Conservation (phyloP, 2,113 vertebrate genomes). For the Halichoerus grypus region DNA sequence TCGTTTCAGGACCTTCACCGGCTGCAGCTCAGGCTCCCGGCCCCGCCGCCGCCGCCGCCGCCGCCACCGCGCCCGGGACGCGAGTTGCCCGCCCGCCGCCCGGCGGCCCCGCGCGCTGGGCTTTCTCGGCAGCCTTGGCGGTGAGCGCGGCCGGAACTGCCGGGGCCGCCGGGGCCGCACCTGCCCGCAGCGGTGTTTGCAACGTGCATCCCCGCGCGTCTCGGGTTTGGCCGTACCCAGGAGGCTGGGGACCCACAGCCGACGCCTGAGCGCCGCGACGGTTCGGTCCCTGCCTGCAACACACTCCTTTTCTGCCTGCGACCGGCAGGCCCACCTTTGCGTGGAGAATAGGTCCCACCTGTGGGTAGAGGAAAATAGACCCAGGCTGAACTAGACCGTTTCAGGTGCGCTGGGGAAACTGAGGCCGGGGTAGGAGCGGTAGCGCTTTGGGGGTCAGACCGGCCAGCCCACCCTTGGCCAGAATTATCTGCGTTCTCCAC, state of each 20-base stretch:
- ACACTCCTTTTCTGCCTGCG: neutral
- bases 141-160: neutral
- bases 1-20: neutral
- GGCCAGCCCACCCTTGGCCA: neutral
- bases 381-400: neutral
- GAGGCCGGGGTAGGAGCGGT: neutral
- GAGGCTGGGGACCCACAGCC: neutral
- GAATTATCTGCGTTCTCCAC: neutral
- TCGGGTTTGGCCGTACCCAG: neutral
- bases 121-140: fast-evolving
- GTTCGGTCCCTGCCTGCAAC: neutral
- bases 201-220: fast-evolving
- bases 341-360: neutral
- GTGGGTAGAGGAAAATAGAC: neutral
- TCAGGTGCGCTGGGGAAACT: neutral
- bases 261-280: fast-evolving
- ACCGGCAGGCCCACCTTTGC: neutral
- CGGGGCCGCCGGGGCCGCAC: neutral
- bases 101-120: neutral
- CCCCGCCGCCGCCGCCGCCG: neutral
- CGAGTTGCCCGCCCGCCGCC: neutral
- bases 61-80: neutral
- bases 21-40: neutral
- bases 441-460: too few species aligned
- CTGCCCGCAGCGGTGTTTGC: neutral